Conservation (phyloP, 53 echinoderm and acorn worm species). For the Holothuria leucospilota region DNA sequence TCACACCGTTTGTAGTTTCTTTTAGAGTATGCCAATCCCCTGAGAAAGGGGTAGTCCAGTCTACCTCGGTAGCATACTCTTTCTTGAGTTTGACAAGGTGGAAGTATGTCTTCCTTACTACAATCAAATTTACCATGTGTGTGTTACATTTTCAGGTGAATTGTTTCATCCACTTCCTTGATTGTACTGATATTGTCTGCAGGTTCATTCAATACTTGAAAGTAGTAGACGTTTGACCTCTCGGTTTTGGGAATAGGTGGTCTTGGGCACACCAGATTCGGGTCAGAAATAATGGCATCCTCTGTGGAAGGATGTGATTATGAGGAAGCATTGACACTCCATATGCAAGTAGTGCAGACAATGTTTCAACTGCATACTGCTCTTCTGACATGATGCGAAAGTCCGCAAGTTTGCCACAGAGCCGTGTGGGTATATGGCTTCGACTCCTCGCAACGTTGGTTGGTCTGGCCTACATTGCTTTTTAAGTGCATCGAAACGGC, state of each 20-base stretch:
- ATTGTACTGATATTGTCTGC: slow-evolving; percentile 61
- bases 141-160: slow-evolving; percentile 2
- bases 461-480: too few species aligned
- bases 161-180: not conserved
- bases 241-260: not conserved
- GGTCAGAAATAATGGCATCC: not conserved
- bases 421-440: not conserved
- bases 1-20: slow-evolving; percentile 52
- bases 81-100: slow-evolving; percentile 47
- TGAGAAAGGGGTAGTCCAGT: slow-evolving; percentile 31
- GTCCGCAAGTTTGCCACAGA: not conserved
- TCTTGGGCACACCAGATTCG: slow-evolving; percentile 5
- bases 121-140: slow-evolving; percentile 20
- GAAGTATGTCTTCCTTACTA: slow-evolving; percentile 51
- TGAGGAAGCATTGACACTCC: too few species aligned
- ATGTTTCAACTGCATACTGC: not conserved
- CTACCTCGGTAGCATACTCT: slow-evolving; percentile 12
- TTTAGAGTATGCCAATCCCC: slow-evolving; percentile 65
- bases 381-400: not conserved
- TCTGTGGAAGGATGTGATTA: not conserved
- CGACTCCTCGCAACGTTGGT: too few species aligned
- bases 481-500: too few species aligned
- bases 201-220: slow-evolving; percentile 52
- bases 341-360: too few species aligned
- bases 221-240: slow-evolving; percentile 33